A percentile compares a stretch with the other conserved stretches of the same genome.
These are phyloP conservation scores for Drosophila sturtevanti DNA, from an alignment of 1,140 invertebrate genomes.

Conservation along the genomic window DNA sequence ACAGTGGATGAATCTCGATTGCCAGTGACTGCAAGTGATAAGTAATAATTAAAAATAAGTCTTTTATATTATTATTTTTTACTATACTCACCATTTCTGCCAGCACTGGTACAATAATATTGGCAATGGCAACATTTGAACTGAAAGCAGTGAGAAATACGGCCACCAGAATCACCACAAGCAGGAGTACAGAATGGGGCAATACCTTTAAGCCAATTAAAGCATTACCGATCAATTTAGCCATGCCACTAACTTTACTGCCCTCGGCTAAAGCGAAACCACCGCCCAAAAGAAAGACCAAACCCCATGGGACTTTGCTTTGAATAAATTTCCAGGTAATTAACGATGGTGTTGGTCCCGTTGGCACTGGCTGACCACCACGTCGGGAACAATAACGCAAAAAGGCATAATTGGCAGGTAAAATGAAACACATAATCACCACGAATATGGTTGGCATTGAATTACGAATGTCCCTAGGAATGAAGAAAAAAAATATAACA, in stretches of 20 bases:
- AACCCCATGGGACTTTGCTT: slow-evolving; percentile 90
- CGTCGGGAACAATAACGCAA: slow-evolving; percentile 85
- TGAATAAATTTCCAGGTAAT: slow-evolving; percentile 92
- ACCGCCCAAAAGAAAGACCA: slow-evolving; percentile 90
- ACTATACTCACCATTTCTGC: slow-evolving; percentile 86
- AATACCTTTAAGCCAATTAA: slow-evolving; percentile 85
- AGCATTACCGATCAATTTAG: slow-evolving; percentile 88
- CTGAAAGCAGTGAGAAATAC: slow-evolving; percentile 90
- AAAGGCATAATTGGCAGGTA: slow-evolving; percentile 90
- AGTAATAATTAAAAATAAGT: not conserved
- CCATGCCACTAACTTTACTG: slow-evolving; percentile 90
- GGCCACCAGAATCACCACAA: slow-evolving; percentile 84
- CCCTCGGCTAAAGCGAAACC: slow-evolving; percentile 95
- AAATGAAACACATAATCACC: slow-evolving; percentile 90
- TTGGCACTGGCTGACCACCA: slow-evolving; percentile 84
- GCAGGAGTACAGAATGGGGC: slow-evolving; percentile 84
- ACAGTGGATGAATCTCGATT: slow-evolving; percentile 91
- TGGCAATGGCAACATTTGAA: slow-evolving; percentile 93
- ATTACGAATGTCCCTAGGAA: slow-evolving; percentile 88
- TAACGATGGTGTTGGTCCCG: slow-evolving; percentile 86
- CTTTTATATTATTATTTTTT: no score
- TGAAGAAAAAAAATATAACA: not conserved
- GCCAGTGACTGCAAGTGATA: slow-evolving; percentile 83
- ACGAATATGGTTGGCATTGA: slow-evolving; percentile 92
- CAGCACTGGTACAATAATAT: slow-evolving; percentile 90